Evolutionary conservation across 1,140 invertebrate genomes (phyloP), one percentile per base, ranked within the genome.

Genomic region (Cecropterus lyciades): DNA sequence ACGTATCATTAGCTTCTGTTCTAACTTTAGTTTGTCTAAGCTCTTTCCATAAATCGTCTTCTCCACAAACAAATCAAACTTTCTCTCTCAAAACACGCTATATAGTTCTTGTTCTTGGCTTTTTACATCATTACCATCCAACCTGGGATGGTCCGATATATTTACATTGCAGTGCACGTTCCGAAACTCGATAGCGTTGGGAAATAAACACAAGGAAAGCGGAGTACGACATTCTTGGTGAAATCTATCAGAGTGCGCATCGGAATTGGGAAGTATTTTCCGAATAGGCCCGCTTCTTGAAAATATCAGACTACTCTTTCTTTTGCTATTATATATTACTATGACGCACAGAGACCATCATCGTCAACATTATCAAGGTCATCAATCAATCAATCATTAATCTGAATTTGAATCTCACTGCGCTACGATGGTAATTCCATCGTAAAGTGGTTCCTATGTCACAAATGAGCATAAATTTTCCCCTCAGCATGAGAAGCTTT

Each of bases 171-270:
- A 51, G 46, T 9, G 33, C 59, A 63, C 59, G 59, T 63, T 13
- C 17, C 59, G 59, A 42, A 63, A 63, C 59, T 63, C 59, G 59
- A 63, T 63, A 63, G 59, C 59, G 59, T 33, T 49, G 57, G 56
- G 42, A 53, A 62, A 62, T 62, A 62, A 62, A 62, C 57, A 62
- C 45, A 62, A 62, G 57, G 40, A 62, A 53, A 45, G 49, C 30
- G 30, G 15, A 6, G 20, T 8, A 15, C 37, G 57, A 62, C 46
- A 51, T 46, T 59, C 56, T 51, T 49, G 57, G 45, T 37, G 45
- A 60, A 60, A 60, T 60, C 57, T 40, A 62, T 62, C 57, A 20
- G 14, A 48, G 57, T 37, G 16, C 42, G 51, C n/a, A 49, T 49
- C 45, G 45, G 30, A 62, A 62, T 49, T 40, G 45, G 57, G 45